Base-by-base conservation (phyloP, 2,888 invertebrate species). In the Eupithecia insigniata region DNA sequence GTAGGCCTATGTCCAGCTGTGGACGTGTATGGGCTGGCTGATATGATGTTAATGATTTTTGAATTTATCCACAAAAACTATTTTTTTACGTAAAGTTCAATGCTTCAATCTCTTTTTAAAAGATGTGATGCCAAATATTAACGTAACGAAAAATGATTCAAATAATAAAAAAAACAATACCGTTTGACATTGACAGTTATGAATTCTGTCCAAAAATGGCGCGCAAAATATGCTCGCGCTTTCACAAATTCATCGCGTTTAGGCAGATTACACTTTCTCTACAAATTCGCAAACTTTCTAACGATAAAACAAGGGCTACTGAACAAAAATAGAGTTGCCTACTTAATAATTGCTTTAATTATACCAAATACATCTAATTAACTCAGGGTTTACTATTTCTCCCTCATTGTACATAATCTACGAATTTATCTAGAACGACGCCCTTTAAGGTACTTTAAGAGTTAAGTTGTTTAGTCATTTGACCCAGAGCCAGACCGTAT, bases 211-310 rank as follows among this genome's bases (percentile, higher is more conserved):
- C 62, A 18, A 70, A 69, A 76, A 72, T 69, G 68, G 60, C 69
- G 72, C 71, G 70, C 64, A 60, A 74, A 74, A 65, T 66, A 22
- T 26, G 34, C 36, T 4, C 28, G 28, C 46, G 39, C 74, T 76
- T 74, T 76, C 69, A 69, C 74, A 58, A 58, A 69, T 70, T 67
- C 67, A 70, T 65, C 62, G 30, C 61, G 60, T 72, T 76, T 76
- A 61, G 70, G 46, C 74, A 46, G 68, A 62, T 70, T 32, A 71
- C 66, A 65, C 74, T 76, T 74, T 76, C 76, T 73, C 74, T 58
- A 32, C 58, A n/a, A 66, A 74, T 76, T 73, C 61, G 72, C 71
- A 34, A 14, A 73, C 74, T 74, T 76, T 76, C 76, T 72, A 72
- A 67, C 34, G 46, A 64, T 68, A 65, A 55, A 64, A 32, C 28